These are phyloP conservation scores for Clarias pachynema DNA, from an alignment of 2,797 vertebrate species.

Conservation along the genomic window DNA sequence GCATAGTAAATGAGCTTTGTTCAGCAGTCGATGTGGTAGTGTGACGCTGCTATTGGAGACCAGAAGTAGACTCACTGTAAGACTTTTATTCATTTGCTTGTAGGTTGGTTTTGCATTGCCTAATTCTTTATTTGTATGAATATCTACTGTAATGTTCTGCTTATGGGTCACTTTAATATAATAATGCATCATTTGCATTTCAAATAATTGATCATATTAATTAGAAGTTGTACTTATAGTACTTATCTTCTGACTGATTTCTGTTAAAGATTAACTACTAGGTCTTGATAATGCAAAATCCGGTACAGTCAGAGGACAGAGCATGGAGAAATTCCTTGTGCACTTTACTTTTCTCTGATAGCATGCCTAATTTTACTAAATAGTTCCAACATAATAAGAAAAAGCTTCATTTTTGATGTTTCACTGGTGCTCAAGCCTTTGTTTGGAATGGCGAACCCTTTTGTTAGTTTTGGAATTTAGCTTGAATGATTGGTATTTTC, in stretches of 20 bases:
- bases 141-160: background rate
- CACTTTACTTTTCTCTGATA: background rate
- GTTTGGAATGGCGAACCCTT: background rate
- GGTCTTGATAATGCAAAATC: background rate
- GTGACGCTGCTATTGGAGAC: too few species aligned
- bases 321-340: too few species aligned
- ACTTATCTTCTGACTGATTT: background rate
- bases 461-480: background rate
- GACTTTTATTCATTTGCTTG: background rate
- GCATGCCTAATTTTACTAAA: background rate
- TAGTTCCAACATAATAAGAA: background rate
- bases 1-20: conserved; percentile 2
- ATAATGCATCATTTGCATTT: background rate
- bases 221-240: background rate
- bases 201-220: background rate
- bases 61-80: background rate
- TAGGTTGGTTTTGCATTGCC: background rate
- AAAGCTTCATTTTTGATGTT: background rate
- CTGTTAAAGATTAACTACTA: background rate
- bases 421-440: background rate
- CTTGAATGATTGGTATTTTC: conserved; percentile 4
- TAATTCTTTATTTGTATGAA: background rate
- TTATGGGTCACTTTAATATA: background rate
- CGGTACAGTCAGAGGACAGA: background rate
- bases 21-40: background rate